Evolutionary conservation across 2,888 invertebrate species (phyloP), one percentile per base, ranked within the genome.

Genomic region (Pammene fasciana): DNA sequence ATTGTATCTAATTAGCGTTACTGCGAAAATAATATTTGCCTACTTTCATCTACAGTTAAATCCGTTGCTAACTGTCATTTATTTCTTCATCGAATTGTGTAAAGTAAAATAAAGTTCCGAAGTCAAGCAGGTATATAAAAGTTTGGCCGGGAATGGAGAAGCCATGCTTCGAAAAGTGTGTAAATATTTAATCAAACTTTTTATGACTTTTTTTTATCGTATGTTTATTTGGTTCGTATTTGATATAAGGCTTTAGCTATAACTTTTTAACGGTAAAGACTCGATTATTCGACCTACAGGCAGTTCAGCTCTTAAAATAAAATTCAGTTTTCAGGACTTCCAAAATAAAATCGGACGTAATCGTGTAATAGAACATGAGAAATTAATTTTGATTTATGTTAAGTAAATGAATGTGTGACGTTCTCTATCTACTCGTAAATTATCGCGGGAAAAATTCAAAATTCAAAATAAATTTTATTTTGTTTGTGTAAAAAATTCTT

Each of bases 21-120:
- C 68, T 52, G 68, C 45, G 43, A 59, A 61, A 67, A 61, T 61
- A 14, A 67, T 55, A 65, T 48, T 41, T 45, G 50, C 65, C 65
- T 71, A 77, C 79, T 81, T 80, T 81, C 64, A n/a, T 64, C 34
- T 75, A 50, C 75, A 76, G 79, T 74, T 78, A 81, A 80, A 80
- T 77, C 74, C 68, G 70, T 62, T 14, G n/a, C 48, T 67, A 67
- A 71, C 56, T 45, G 67, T 62, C 64, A 59, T 67, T 70, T 73
- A 59, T 67, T 70, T 73, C 50, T 71, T 72, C 11, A 36, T 18
- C n/a, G 18, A 26, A 62, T 62, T n/a, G 57, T 43, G 26, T 43
- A 59, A 36, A 4, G 8, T 26, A 43, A 26, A 43, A 43, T 18
- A n/a, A 57, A 41, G 48, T 48, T 56, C n/a, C 36, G 41, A 62